phyloP scores from a whole-genome alignment of 2,888 invertebrate species.

The Hirtodrosophila duncani region DNA sequence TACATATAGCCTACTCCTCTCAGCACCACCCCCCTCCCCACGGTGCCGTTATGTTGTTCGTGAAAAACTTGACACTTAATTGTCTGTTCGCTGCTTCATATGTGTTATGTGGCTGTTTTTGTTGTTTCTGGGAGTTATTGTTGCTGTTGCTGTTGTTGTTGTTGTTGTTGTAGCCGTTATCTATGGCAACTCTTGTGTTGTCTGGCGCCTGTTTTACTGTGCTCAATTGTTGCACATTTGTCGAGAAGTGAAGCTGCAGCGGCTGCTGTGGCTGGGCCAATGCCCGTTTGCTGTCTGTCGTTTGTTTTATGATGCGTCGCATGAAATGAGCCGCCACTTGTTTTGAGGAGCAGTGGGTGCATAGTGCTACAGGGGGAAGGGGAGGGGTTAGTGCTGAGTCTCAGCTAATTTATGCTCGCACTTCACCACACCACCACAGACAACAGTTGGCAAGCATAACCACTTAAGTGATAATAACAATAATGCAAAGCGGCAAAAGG shows the following conservation, averaged over 20 bases:
- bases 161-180: conserved; percentile 14
- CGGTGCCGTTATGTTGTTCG: conserved; percentile 46
- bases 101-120: conserved; percentile 15
- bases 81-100: conserved; percentile 37
- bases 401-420: too few relatives aligned
- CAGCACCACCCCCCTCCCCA: background rate
- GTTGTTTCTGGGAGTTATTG: conserved; percentile 14
- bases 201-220: conserved; percentile 59
- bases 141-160: conserved; percentile 8
- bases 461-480: too few relatives aligned
- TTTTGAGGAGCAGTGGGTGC: too few relatives aligned
- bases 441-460: too few relatives aligned
- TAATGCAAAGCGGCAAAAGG: too few relatives aligned
- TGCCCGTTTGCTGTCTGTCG: too few relatives aligned
- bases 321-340: conserved; percentile 32
- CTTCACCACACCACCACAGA: too few relatives aligned
- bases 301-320: conserved; percentile 37
- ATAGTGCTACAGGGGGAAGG: too few relatives aligned
- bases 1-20: too few relatives aligned
- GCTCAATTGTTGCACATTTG: conserved; percentile 68
- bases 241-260: background rate
- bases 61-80: conserved; percentile 69
- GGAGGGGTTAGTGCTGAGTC: too few relatives aligned
- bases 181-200: conserved; percentile 24
- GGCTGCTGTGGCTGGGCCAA: conserved; percentile 39